Evolutionary conservation across 2,888 invertebrate genomes (phyloP), one percentile per base, ranked within the genome.

Genomic region (Drosophila kambysellisi): DNA sequence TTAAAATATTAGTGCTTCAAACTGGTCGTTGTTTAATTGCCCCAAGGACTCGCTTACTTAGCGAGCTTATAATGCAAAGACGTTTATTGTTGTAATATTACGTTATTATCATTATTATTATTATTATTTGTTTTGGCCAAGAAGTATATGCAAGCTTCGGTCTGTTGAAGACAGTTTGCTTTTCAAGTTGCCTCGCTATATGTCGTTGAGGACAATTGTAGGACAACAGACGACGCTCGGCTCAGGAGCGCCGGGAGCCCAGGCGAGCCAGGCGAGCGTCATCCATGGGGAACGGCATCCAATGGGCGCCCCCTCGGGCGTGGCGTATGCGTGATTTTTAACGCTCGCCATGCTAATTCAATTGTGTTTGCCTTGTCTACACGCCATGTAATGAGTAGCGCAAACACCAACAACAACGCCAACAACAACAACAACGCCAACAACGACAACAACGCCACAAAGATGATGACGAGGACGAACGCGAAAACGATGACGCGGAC

Each of bases 251-350:
- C n/a, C 43, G 39, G 58, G 48, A 63, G 70, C 72, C 17, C 37
- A 43, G 43, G 37, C 25, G 25, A 30, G 30, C 50, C 66, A 43
- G 60, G 37, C 54, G 8, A 70, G 64, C 78, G 74, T 59, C 61
- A 63, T 57, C 73, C 79, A 54, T 74, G 72, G 79, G 68, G 75
- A 82, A 74, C 57, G 61, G 56, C 54, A 61, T 51, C 59, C 70
- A 20, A 46, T 66, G 62, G 61, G 70, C 68, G 53, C 58, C 35
- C 65, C 60, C 59, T 57, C 46, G 61, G 70, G 70, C 68, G 64
- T 78, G 88, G 81, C 89, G 90, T 87, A 87, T 87, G 86, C 89
- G 90, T 87, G 86, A 88, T 87, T 89, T 86, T 83, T 81, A 73
- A 77, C 81, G 77, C 86, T 75, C 80, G 73, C 90, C 82, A 83